A percentile compares a stretch with the other conserved stretches of the same genome.
These are phyloP conservation scores for Rachycentron canadum DNA, from an alignment of 2,797 vertebrate species.

Conservation along the genomic window DNA sequence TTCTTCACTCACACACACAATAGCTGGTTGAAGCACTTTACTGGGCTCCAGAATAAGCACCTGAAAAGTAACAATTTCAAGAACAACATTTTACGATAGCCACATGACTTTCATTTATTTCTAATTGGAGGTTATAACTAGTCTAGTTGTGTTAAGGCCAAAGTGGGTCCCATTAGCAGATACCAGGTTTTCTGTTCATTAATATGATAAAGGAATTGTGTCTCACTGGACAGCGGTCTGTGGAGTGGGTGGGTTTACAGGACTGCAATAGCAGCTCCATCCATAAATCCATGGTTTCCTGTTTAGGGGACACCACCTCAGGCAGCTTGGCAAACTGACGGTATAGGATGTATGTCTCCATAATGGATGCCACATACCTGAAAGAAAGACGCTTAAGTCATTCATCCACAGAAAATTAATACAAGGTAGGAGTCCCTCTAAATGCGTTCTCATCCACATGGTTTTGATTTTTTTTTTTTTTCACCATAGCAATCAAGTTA, in stretches of 20 bases:
- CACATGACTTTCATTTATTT: background rate
- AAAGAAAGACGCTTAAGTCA: background rate
- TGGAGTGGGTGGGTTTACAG: constrained; percentile 85
- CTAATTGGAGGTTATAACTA: background rate
- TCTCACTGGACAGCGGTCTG: constrained; percentile 86
- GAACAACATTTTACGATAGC: background rate
- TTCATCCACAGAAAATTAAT: background rate
- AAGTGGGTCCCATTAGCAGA: background rate
- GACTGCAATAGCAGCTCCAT: constrained; percentile 89
- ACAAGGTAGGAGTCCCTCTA: background rate
- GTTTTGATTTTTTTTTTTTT: background rate
- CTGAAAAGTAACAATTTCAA: constrained; percentile 72
- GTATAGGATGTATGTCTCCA: constrained; percentile 93
- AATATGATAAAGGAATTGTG: no score
- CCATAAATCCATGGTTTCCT: constrained; percentile 90
- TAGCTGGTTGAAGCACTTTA: constrained; percentile 87
- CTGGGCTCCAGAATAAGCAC: constrained; percentile 90
- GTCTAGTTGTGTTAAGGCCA: background rate
- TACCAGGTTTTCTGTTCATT: background rate
- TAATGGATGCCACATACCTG: constrained; percentile 92
- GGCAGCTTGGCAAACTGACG: constrained; percentile 86
- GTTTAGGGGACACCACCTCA: constrained; percentile 78
- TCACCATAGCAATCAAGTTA: background rate
- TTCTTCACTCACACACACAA: constrained; percentile 82
- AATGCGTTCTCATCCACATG: background rate